Evolutionary conservation across 2,797 vertebrate species (phyloP), one percentile per base, ranked within the genome.

Genomic region (Clarias pachynema): DNA sequence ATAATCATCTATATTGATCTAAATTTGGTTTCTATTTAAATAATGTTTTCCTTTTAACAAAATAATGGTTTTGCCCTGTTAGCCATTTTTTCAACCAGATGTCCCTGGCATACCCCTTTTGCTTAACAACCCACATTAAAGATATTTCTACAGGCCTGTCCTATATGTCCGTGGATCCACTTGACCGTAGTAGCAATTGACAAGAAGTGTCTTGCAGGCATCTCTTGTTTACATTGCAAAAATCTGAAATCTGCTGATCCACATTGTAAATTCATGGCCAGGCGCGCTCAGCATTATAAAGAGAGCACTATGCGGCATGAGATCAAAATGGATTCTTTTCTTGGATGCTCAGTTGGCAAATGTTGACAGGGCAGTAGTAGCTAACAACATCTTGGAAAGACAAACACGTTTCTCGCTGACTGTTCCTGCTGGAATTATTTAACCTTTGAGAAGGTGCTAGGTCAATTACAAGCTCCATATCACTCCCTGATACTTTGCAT

Each of bases 271-370:
- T 60, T 85, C 74, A 68, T 86, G 68, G 62, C 80, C 63, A 82
- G 82, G 82, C 79, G 7, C 79, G 77, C 69, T 56, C 79, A 78
- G 77, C 65, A 63, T 83, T 86, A 77, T 83, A 84, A 74, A 72
- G 60, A 88, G 82, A 59, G 63, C 83, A 81, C 72, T 82, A 73
- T 84, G 60, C 84, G 66, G 85, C 85, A 84, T 80, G 84, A 81
- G 79, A 87, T 79, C 79, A 85, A 85, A 86, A 85, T 49, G 29
- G 69, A 40, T 86, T 66, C 40, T 80, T 85, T 62, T 53, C 70
- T 60, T 14, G 9, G 86, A 77, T 24, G 15, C 37, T 63, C 87
- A 37, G 69, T 79, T 72, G 57, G 63, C 81, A 79, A 84, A 85
- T 68, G 79, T 83, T 89, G 82, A 82, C 84, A 83, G 26, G 2